Conservation (phyloP, 2,113 vertebrate species). For the Thalassoma bifasciatum region DNA sequence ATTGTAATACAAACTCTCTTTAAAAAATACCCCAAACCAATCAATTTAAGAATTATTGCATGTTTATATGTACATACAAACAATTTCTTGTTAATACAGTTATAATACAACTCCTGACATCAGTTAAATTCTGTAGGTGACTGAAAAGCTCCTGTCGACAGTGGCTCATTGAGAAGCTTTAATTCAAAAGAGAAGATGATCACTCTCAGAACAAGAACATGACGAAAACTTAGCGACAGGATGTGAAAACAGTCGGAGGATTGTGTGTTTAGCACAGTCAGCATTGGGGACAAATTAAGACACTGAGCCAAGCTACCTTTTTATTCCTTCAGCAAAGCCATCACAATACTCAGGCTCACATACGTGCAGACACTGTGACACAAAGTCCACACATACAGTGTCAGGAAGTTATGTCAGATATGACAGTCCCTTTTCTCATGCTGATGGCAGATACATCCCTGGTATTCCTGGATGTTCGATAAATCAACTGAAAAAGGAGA, state of each 20-base stretch:
- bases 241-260: slow-evolving; percentile 53
- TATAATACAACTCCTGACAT: slow-evolving; percentile 13
- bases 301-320: slow-evolving; percentile 60
- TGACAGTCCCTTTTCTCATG: slow-evolving; percentile 84
- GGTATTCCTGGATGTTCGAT: slow-evolving; percentile 86
- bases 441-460: slow-evolving; percentile 89
- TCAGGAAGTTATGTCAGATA: slow-evolving; percentile 82
- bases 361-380: slow-evolving; percentile 71
- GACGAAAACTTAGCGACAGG: slow-evolving; percentile 52
- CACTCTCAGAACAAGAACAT: slow-evolving; percentile 51
- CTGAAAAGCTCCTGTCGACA: slow-evolving; percentile 8
- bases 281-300: slow-evolving; percentile 55
- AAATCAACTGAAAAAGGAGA: slow-evolving; percentile 90
- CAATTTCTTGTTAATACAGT: too few relatives aligned
- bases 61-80: slow-evolving; percentile 2
- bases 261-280: slow-evolving; percentile 65
- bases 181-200: slow-evolving; percentile 32
- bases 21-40: slow-evolving; percentile 10
- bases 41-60: slow-evolving; percentile 31
- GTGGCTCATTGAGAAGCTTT: slow-evolving; percentile 33
- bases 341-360: slow-evolving; percentile 53
- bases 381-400: slow-evolving; percentile 86
- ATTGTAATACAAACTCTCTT: slow-evolving; percentile 31
- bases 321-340: slow-evolving; percentile 57
- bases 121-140: slow-evolving; percentile 38